phyloP scores from a whole-genome alignment of 2,113 vertebrate species.

The Actenoides lindsayi region DNA sequence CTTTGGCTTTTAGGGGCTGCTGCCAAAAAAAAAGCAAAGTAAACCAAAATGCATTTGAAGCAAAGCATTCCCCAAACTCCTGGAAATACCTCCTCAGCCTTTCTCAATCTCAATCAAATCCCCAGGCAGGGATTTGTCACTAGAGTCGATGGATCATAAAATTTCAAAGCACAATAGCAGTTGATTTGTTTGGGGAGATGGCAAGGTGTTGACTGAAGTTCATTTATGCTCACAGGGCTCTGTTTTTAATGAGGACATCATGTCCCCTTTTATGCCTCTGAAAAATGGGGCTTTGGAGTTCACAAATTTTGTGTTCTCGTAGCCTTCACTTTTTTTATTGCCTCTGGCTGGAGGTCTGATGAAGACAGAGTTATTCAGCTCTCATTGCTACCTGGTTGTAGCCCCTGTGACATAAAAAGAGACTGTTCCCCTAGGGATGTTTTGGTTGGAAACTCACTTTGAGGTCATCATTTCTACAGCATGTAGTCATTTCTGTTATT shows the following conservation, averaged over 20 bases:
- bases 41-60: neutral
- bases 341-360: neutral
- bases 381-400: accelerated
- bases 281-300: neutral
- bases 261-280: neutral
- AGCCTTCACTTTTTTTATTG: neutral
- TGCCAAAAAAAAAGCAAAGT: neutral
- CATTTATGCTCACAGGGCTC: neutral
- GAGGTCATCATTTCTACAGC: neutral
- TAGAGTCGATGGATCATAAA: neutral
- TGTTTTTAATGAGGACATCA: accelerated
- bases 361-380: neutral
- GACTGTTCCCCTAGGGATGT: accelerated
- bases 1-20: neutral
- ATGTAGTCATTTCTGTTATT: neutral
- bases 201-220: neutral
- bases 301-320: neutral
- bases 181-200: neutral
- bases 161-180: neutral
- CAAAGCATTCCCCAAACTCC: neutral
- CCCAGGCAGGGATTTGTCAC: neutral
- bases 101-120: neutral
- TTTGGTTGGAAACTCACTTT: neutral
- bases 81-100: neutral
- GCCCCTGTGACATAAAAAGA: neutral